These are phyloP conservation scores for Limnephilus auricula DNA, from an alignment of 2,888 invertebrate genomes.

Conservation along the genomic window DNA sequence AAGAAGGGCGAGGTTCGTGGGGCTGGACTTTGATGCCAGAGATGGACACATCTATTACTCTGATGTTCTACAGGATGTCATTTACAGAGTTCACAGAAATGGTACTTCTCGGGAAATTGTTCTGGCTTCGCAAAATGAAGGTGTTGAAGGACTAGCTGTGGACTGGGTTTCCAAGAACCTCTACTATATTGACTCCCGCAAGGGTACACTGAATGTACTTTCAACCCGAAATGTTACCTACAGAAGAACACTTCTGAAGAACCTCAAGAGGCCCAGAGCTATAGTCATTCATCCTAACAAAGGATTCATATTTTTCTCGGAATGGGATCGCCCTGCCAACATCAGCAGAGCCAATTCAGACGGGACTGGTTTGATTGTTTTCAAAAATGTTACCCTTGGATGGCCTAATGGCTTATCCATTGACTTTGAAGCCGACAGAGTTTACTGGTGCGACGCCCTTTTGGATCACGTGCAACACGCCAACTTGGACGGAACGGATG, in stretches of 20 bases:
- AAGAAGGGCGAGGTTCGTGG: conserved; percentile 93
- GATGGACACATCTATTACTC: conserved; percentile 97
- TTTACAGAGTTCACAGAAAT: conserved; percentile 89
- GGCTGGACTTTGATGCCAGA: conserved; percentile 94
- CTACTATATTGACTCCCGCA: conserved; percentile 96
- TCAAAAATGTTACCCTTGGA: conserved; percentile 93
- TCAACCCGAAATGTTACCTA: conserved; percentile 92
- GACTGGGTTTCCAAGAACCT: conserved; percentile 98
- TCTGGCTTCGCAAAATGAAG: conserved; percentile 96
- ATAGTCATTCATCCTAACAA: conserved; percentile 98
- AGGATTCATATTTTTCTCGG: conserved; percentile 96
- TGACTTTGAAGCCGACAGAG: conserved; percentile 90
- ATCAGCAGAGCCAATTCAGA: conserved; percentile 95
- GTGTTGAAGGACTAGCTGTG: conserved; percentile 96
- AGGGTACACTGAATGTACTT: conserved; percentile 95
- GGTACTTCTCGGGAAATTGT: conserved; percentile 92
- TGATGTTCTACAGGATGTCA: conserved; percentile 96
- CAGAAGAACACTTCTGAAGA: conserved; percentile 89
- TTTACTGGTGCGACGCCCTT: conserved; percentile 98
- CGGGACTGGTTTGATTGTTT: conserved; percentile 90
- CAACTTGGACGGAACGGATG: conserved; percentile 92
- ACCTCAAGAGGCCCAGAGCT: conserved; percentile 94
- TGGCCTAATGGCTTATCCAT: conserved; percentile 99
- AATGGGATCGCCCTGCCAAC: conserved; percentile 97
- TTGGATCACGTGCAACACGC: conserved; percentile 97